A percentile compares a stretch with the other conserved stretches of the same genome.
Evolutionary conservation across 2,113 vertebrate species (phyloP).

Genomic region (Platichthys flesus): DNA sequence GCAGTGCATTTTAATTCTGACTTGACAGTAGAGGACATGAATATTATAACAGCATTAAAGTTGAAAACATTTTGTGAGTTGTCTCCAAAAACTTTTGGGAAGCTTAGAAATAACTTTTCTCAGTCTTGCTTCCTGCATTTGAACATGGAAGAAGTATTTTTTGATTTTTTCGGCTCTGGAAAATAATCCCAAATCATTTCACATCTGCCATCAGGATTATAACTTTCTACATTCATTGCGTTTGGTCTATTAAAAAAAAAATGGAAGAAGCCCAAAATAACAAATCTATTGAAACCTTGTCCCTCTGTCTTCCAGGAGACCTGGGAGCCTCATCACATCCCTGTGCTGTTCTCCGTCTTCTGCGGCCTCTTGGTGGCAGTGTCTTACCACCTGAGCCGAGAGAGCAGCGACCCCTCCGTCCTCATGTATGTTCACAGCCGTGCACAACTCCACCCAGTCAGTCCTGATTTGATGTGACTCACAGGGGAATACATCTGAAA

Average conservation of each 20-base stretch:
- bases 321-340: slow-evolving; percentile 98
- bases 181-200: not conserved
- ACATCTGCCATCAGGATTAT: not conserved
- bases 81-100: no score
- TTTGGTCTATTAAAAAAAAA: no score
- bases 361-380: slow-evolving; percentile 96
- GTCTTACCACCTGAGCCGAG: slow-evolving; percentile 97
- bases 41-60: not conserved
- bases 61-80: no score
- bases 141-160: no score
- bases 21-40: not conserved
- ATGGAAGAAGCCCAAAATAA: not conserved
- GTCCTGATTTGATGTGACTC: not conserved
- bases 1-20: not conserved
- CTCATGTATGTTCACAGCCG: slow-evolving; percentile 89
- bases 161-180: not conserved
- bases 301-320: slow-evolving; percentile 84
- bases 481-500: not conserved
- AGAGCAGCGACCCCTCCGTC: slow-evolving; percentile 96
- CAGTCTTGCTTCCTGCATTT: no score
- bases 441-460: not conserved
- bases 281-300: not conserved
- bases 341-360: slow-evolving; percentile 96
- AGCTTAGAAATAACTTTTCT: no score
- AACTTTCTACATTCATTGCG: no score